Percentiles rank a stretch among this genome's conserved stretches.
phyloP scores from a whole-genome alignment of 2,113 vertebrate genomes.

The Prionailurus bengalensis region DNA sequence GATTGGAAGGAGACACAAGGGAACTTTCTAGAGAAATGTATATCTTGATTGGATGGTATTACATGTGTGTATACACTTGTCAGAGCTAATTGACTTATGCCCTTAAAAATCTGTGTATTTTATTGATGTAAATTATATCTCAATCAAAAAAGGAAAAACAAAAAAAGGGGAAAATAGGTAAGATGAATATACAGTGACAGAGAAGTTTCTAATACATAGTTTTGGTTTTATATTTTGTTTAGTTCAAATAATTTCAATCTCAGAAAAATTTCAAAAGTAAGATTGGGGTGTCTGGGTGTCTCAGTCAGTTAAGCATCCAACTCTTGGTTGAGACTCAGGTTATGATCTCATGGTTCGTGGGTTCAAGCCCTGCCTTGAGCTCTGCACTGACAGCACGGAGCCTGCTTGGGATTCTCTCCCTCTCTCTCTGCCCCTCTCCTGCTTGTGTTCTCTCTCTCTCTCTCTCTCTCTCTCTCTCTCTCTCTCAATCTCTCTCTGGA shows the following conservation, averaged over 20 bases:
- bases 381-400: too few species aligned
- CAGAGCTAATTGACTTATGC: not conserved
- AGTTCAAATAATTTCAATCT: constrained; percentile 11
- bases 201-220: constrained; percentile 9
- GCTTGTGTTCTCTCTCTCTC: too few species aligned
- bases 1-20: not conserved
- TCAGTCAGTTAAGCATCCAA: too few species aligned
- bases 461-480: too few species aligned
- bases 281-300: too few species aligned
- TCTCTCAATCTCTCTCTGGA: too few species aligned
- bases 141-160: not conserved
- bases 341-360: too few species aligned
- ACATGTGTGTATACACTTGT: not conserved
- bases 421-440: too few species aligned
- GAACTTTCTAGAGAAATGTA: not conserved
- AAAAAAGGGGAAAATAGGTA: not conserved
- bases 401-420: too few species aligned
- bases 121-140: not conserved
- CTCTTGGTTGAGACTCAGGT: too few species aligned
- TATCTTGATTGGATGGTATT: not conserved
- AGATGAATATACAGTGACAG: not conserved
- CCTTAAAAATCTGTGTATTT: not conserved
- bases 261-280: not conserved
- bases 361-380: too few species aligned
- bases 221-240: not conserved